Percentiles rank a stretch among this genome's conserved stretches.
Evolutionary conservation across 2,113 vertebrate species (phyloP).

Genomic region (Prietella phreatophila): DNA sequence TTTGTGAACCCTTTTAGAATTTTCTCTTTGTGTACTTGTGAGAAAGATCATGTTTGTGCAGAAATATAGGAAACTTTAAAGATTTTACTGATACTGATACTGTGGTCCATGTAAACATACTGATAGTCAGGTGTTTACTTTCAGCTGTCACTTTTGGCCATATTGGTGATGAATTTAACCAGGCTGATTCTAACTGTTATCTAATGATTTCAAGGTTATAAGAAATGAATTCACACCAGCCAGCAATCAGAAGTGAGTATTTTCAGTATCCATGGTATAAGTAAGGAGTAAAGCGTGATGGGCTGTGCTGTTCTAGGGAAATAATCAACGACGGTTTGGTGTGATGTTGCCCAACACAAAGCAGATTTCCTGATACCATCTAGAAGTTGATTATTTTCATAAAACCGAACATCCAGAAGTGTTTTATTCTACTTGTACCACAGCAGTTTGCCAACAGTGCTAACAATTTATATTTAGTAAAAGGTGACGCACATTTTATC

Average conservation of each 20-base stretch:
- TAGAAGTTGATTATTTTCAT: not conserved
- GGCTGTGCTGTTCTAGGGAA: not conserved
- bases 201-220: no score
- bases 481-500: not conserved
- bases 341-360: not conserved
- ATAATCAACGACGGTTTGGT: not conserved
- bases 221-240: no score
- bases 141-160: not conserved
- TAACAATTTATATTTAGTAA: not conserved
- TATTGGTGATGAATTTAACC: not conserved
- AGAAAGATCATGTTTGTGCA: no score
- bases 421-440: not conserved
- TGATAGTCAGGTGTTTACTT: not conserved
- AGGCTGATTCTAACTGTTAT: not conserved
- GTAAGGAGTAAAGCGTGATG: no score
- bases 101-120: no score
- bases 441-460: not conserved
- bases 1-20: no score
- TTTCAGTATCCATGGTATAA: no score
- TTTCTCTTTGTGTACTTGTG: no score
- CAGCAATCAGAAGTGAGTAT: no score
- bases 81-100: no score
- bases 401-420: not conserved
- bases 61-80: no score
- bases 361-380: no score